Percentiles rank a stretch among this genome's conserved stretches.
Conservation (phyloP, 1,140 invertebrate species). For the Lucilia sericata region DNA sequence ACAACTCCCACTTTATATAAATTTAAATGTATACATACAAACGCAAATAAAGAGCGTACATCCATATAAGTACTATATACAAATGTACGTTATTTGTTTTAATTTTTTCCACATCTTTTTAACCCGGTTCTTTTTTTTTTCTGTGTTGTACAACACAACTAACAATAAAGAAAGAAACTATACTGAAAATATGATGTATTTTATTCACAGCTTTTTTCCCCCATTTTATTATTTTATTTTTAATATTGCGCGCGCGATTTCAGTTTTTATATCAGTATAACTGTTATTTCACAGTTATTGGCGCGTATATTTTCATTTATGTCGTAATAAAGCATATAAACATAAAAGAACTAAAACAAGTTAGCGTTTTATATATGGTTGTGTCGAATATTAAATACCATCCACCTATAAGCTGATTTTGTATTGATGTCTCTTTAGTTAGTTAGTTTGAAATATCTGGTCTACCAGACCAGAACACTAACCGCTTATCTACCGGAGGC, state of each 20-base stretch:
- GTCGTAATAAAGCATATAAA: neutral
- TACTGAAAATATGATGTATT: conserved; percentile 1
- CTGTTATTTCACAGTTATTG: neutral
- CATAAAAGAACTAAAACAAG: neutral
- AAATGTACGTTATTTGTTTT: neutral
- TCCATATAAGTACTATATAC: neutral
- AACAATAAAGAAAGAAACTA: conserved; percentile 28
- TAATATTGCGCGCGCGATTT: neutral
- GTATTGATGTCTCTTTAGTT: too few species aligned
- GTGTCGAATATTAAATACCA: too few species aligned
- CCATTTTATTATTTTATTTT: neutral
- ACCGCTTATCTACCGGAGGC: too few species aligned
- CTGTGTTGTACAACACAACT: conserved; percentile 18
- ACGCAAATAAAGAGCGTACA: neutral
- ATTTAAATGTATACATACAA: too few species aligned
- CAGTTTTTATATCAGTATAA: neutral
- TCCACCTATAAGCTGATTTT: too few species aligned
- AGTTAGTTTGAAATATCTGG: too few species aligned
- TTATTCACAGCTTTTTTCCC: neutral
- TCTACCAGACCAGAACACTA: too few species aligned
- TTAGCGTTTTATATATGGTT: too few species aligned
- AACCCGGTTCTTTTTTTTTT: neutral
- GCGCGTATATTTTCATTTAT: neutral
- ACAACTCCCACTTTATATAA: neutral
- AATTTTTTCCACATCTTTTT: neutral